Evolutionary conservation across 35 echinoderm and acorn worm genomes (phyloP), one percentile per base, ranked within the genome.

Genomic region (Acanthaster planci): DNA sequence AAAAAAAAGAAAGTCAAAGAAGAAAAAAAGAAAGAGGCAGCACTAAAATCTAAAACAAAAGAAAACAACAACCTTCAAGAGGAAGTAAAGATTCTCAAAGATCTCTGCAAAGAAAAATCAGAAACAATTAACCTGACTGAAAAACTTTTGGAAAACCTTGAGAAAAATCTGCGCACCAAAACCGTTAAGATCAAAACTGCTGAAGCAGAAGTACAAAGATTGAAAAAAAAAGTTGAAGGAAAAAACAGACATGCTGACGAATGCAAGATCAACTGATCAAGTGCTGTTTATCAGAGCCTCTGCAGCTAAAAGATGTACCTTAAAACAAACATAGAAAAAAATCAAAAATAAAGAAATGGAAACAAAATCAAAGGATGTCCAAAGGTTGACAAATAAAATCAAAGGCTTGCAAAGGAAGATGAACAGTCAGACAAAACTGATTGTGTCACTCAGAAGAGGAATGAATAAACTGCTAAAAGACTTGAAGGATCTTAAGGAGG

Each of bases 71-170:
- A 58, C 4, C 50, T 83, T 34, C 5, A 83, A 6, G 50, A 21
- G 53, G 57, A 83, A 56, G 50, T 53, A 59, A 52, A 47, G 7
- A 55, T 54, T 83, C 34, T 83, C 0, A 18, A 27, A 55, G 80
- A 83, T 4, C 14, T 55, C 6, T 83, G 80, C 38, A 83, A 54
- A 52, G 80, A 83, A 22, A 83, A 83, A 22, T 55, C 80, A 83
- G 52, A 83, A 14, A 29, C 51, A 8, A 52, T 83, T 52, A 52
- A 83, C 9, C 0, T 4, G 52, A 53, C 5, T 15, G 50, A 83
- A 83, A 54, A 2, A n/a, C 38, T 36, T 34, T 5, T 83, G 34
- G 5, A 22, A 55, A 37, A 53, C 29, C 40, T 55, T 83, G 32
- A 83, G 21, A 51, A 19, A 50, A 37, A 83, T 38, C 37, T 77